Evolutionary conservation across 37 sponge, comb jelly and placozoan genomes (phyloP), one percentile per base, ranked within the genome.

Genomic region (Ianthella basta): DNA sequence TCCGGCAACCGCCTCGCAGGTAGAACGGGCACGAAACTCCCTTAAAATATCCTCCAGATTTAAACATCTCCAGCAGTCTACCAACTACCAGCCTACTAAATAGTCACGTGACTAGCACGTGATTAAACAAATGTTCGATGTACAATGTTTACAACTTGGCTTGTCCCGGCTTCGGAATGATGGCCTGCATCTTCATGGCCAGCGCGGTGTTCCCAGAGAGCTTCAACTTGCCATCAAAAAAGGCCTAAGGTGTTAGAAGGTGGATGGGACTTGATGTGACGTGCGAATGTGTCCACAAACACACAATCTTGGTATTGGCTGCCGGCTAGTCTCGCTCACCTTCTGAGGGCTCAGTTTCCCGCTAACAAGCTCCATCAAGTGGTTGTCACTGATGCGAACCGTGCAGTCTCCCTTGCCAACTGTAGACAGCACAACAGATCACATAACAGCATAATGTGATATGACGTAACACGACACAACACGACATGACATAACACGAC

Each of bases 201-300:
- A 95, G 78, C 32, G 91, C 93, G 36, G 96, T 94, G 82, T 95
- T 95, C 0, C 97, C 97, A 54, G 91, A 30, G 14, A 97, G 57
- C 95, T 97, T 97, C 86, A 97, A 69, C 73, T 97, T 97, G 13
- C 97, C 97, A 55, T 84, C 63, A 72, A 97, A 92, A 50, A 97
- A 97, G 0, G 97, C 97, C 96, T 95, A 37, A 10, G 21, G 37
- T 12, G 41, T 1, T 44, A 41, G 34, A 4, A 80, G n/a, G 23
- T 13, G 35, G 23, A 29, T 4, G 23, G 23, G 30, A 39, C 12
- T 10, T 6, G 5, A 5, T 34, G 75, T 72, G 27, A 32, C 23
- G n/a, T 30, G 27, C 14, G 4, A 73, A 4, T 32, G 27, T 12
- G 36, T 2, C 38, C 12, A 33, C 21, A 30, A 72, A 72, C 73